Conservation (phyloP, 2,888 invertebrate genomes). For the Drosophila histrio region DNA sequence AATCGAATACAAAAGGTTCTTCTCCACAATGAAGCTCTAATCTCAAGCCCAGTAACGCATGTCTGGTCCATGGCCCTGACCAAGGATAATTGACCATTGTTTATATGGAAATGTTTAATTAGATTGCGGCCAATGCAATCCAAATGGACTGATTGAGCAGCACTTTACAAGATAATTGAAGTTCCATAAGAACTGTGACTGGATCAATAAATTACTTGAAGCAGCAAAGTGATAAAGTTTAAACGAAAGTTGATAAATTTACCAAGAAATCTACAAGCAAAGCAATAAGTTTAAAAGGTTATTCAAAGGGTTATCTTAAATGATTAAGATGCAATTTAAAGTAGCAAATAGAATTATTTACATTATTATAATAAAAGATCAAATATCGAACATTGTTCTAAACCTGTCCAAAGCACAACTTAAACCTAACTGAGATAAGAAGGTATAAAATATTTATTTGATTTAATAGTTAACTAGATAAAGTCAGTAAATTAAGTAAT, state of each 20-base stretch:
- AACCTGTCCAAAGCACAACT: too few species aligned
- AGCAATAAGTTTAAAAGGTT: too few species aligned
- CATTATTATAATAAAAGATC: too few species aligned
- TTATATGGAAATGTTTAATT: conserved; percentile 52
- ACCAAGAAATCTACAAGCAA: background rate
- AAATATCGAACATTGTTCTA: too few species aligned
- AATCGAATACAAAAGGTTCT: conserved; percentile 29
- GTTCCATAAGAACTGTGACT: background rate
- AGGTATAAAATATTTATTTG: background rate
- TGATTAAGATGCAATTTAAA: background rate
- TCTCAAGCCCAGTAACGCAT: conserved; percentile 13
- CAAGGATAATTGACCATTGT: conserved; percentile 24
- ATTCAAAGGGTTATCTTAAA: background rate
- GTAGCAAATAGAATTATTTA: too few species aligned
- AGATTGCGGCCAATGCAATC: conserved; percentile 20
- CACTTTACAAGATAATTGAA: conserved; percentile 15
- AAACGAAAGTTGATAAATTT: background rate
- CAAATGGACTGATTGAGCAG: conserved; percentile 7
- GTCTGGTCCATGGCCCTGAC: conserved; percentile 7
- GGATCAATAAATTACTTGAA: conserved; percentile 14
- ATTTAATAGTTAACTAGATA: background rate
- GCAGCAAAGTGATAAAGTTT: background rate
- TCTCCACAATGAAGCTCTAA: conserved; percentile 21
- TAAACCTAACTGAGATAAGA: too few species aligned
- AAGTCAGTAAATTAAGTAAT: background rate